Base-by-base conservation (phyloP, 1,140 invertebrate genomes). In the Helicoverpa zea region DNA sequence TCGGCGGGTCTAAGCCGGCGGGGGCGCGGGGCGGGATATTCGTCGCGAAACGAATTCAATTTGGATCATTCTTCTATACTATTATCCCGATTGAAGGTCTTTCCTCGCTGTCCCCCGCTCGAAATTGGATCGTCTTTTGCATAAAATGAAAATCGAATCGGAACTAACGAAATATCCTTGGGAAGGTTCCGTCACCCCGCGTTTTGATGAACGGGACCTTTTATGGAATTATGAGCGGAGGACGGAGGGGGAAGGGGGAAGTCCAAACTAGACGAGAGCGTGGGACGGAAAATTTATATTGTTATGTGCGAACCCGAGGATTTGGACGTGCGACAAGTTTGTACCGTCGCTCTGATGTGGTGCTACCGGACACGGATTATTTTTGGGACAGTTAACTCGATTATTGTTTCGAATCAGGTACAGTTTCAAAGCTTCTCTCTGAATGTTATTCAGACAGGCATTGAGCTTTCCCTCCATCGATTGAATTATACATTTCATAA, bases 121-220 rank as follows among this genome's bases (percentile, higher is more conserved):
- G 82, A 89, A 92, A 94, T 94, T 90, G 91, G 91, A 94, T 94
- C 90, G 90, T 88, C 90, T 92, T 93, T 94, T 92, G 92, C 92
- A 94, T 94, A 92, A 93, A 94, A 92, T 91, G 89, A 92, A 90
- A 91, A 92, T 92, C 85, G 88, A 90, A 94, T 92, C 89, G 86
- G 88, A 91, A 92, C 91, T 92, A 94, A 91, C 91, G 89, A 90
- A 94, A 93, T 92, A 91, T 89, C 63, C 76, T 61, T 35, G 30
- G 54, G 58, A 78, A 78, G 63, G 64, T 68, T 79, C 51, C 64
- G 51, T 68, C 76, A 59, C 75, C 75, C 75, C 23, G 75, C 75
- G 61, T 54, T 68, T 79, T 79, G 76, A 79, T 79, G 76, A 68
- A 79, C 76, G 76, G 35, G 63, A 68, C 76, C 76, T 68, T 79